phyloP scores from a whole-genome alignment of 2,797 vertebrate genomes.

The Serranus cabrilla region DNA sequence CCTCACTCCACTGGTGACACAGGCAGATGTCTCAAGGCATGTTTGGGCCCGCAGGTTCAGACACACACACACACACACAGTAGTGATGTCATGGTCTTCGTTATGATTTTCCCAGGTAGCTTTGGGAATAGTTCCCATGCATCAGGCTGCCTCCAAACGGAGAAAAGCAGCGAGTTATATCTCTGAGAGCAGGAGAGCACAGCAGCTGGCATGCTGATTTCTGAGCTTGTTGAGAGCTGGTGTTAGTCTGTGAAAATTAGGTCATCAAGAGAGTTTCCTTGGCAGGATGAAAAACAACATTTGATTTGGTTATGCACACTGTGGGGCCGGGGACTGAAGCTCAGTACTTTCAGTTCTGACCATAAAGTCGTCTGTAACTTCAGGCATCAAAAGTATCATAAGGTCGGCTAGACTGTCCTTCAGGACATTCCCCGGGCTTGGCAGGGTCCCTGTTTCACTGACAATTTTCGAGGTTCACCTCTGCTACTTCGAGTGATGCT shows the following conservation, averaged over 20 bases:
- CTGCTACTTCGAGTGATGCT: too few species aligned
- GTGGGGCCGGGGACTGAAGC: too few species aligned
- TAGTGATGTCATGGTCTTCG: not conserved
- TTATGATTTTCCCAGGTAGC: not conserved
- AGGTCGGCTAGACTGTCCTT: too few species aligned
- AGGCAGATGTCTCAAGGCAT: not conserved
- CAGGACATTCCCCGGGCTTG: too few species aligned
- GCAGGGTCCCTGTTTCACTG: too few species aligned
- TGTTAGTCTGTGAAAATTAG: not conserved
- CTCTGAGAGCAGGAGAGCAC: not conserved
- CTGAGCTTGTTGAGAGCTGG: too few species aligned
- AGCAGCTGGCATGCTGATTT: not conserved
- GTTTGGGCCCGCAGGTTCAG: slow-evolving; percentile 16
- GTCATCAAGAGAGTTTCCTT: not conserved
- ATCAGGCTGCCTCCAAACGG: not conserved
- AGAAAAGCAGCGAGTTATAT: not conserved
- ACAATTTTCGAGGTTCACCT: too few species aligned
- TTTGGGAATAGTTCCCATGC: slow-evolving; percentile 2
- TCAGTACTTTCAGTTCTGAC: too few species aligned
- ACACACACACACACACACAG: not conserved
- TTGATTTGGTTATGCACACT: too few species aligned
- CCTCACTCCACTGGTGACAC: not conserved
- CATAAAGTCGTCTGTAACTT: too few species aligned
- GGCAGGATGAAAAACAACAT: too few species aligned
- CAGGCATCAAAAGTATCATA: too few species aligned